Evolutionary conservation across 2,888 invertebrate genomes (phyloP).

Genomic region (Noctua fimbriata): DNA sequence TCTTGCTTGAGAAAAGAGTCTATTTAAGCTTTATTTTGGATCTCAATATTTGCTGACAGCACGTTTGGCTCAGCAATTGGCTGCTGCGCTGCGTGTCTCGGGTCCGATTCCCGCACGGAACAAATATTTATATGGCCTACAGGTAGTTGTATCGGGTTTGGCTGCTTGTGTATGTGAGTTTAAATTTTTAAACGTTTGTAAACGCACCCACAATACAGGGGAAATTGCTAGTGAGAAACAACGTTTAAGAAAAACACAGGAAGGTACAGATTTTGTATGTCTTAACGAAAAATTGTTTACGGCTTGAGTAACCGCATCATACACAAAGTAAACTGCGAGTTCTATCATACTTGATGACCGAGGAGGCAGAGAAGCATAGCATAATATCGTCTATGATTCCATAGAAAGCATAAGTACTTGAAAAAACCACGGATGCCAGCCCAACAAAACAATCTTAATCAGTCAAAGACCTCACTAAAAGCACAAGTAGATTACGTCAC

Average conservation of each 20-base stretch:
- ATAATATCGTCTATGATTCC: not conserved
- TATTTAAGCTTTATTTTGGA: not conserved
- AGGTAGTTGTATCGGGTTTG: no score
- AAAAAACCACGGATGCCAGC: not conserved
- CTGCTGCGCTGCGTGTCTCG: no score
- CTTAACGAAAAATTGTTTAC: not conserved
- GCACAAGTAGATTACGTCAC: slow-evolving; percentile 16
- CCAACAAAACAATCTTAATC: slow-evolving; percentile 5
- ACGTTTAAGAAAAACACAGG: no score
- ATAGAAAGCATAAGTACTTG: not conserved
- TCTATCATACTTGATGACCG: not conserved
- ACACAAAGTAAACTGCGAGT: not conserved
- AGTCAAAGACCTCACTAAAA: slow-evolving; percentile 26
- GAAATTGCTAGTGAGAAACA: no score
- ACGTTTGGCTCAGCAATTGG: no score
- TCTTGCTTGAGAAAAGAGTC: not conserved
- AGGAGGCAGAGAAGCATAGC: not conserved
- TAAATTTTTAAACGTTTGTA: no score
- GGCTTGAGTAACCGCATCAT: not conserved
- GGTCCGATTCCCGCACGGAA: no score
- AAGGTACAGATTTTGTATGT: not conserved
- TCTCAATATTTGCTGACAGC: not conserved
- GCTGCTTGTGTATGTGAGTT: no score
- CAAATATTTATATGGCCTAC: no score
- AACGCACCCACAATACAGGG: no score